Evolutionary conservation across 1,140 invertebrate species (phyloP).

Genomic region (Drosophila simulans): DNA sequence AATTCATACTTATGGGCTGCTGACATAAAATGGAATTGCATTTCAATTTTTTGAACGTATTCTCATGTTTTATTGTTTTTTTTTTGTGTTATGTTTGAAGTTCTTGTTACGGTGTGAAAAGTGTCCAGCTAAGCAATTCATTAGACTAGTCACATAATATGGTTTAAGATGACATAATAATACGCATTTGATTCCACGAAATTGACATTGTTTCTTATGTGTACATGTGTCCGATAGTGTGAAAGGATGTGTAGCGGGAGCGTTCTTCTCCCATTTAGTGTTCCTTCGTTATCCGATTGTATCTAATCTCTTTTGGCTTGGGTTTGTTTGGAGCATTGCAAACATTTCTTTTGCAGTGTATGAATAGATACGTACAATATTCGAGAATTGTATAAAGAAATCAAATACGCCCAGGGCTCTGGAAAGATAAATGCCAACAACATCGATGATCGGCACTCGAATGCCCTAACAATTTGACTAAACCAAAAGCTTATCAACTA

Average conservation of each 20-base stretch:
- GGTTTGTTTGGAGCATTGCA: slow-evolving; percentile 44
- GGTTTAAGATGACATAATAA: slow-evolving; percentile 73
- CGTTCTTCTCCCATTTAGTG: slow-evolving; percentile 13
- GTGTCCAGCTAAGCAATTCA: slow-evolving; percentile 70
- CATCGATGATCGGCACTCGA: slow-evolving; percentile 48
- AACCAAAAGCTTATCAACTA: slow-evolving; percentile 61
- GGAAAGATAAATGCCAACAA: slow-evolving; percentile 70
- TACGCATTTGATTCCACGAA: slow-evolving; percentile 81
- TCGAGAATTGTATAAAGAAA: slow-evolving; percentile 62
- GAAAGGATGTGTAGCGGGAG: slow-evolving; percentile 7
- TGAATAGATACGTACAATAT: slow-evolving; percentile 44
- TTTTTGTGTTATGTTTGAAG: slow-evolving; percentile 7
- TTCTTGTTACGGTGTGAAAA: slow-evolving; percentile 52
- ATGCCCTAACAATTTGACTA: slow-evolving; percentile 64
- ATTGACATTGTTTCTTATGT: slow-evolving; percentile 65
- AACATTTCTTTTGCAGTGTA: slow-evolving; percentile 42
- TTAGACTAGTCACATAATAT: slow-evolving; percentile 82
- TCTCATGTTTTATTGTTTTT: slow-evolving; percentile 24
- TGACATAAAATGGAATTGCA: slow-evolving; percentile 77
- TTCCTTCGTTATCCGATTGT: slow-evolving; percentile 11
- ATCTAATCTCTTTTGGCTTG: slow-evolving; percentile 42
- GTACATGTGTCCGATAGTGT: slow-evolving; percentile 24
- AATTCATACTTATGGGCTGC: slow-evolving; percentile 70
- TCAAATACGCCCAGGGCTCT: slow-evolving; percentile 70
- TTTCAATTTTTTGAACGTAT: slow-evolving; percentile 58